These are phyloP conservation scores for Drosophila subquinaria DNA, from an alignment of 2,888 invertebrate genomes.

Conservation along the genomic window DNA sequence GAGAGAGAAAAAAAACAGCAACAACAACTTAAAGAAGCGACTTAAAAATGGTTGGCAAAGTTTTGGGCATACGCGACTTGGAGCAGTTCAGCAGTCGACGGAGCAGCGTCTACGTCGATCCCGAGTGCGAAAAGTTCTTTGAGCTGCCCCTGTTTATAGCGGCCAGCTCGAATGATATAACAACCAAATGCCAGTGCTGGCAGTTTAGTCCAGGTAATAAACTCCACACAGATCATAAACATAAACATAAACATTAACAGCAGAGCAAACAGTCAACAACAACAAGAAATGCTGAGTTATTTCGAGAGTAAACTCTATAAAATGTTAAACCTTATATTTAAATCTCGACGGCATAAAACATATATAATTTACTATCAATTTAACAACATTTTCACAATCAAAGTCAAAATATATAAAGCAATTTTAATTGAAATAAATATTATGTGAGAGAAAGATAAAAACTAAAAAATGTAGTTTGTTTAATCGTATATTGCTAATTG, in stretches of 20 bases:
- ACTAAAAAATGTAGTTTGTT: not conserved
- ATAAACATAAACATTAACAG: constrained; percentile 18
- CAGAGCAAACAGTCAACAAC: constrained; percentile 13
- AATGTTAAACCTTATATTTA: constrained; percentile 16
- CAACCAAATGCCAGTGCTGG: constrained; percentile 85
- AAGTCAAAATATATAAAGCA: not conserved
- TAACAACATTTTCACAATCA: not conserved
- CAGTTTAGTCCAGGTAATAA: constrained; percentile 85
- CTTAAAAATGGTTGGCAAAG: constrained; percentile 84
- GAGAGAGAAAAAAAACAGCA: constrained; percentile 12
- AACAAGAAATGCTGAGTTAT: constrained; percentile 33
- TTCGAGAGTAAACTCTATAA: constrained; percentile 21
- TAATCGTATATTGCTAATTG: constrained; percentile 3
- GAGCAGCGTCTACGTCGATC: constrained; percentile 86
- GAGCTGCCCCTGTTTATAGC: constrained; percentile 84
- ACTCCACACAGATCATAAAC: constrained; percentile 27
- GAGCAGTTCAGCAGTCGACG: constrained; percentile 85
- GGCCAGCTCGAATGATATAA: constrained; percentile 85
- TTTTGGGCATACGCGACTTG: constrained; percentile 84
- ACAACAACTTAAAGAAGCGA: constrained; percentile 31
- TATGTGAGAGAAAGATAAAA: not conserved
- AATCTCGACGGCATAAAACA: not conserved
- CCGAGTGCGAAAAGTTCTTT: constrained; percentile 85
- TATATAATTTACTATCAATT: constrained; percentile 23
- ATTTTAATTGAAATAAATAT: not conserved